Base-by-base conservation (phyloP, 1,140 invertebrate species). In the Scaptomyza hsui region DNA sequence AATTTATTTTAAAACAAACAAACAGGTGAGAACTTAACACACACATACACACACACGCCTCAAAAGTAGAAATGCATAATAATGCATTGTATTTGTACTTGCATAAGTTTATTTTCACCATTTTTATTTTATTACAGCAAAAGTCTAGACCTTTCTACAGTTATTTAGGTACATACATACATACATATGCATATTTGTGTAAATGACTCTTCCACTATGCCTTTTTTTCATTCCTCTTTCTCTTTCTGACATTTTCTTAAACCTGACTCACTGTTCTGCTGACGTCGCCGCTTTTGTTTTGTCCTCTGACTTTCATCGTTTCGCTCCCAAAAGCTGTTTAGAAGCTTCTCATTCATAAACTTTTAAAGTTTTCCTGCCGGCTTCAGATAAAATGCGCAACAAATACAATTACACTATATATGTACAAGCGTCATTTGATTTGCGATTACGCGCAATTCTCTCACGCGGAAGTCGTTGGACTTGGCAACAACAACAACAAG, bases 381-480 rank as follows among this genome's bases (percentile, higher is more conserved):
- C 53, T 68, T 12, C 29, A 82, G 60, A 82, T 77, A 78, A 78
- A 78, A 75, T n/a, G 44, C 56, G 45, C 21, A 47, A 51, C 45
- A 18, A 63, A 37, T 2, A 37, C 32, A 37, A n/a, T 4, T 4
- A 70, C 55, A 61, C 45, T 61, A 49, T 44, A 39, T 39, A 49
- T 44, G 32, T 39, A 56, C 26, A 73, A 29, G 29, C 7, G 18
- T 32, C n/a, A 41, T 76, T 76, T 71, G 52, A 64, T 45, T 56
- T 32, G 35, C 71, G 63, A 81, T 73, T 73, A 69, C 79, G 35
- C 52, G 70, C 60, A 44, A 67, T 74, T 60, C 35, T 81, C 19
- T 51, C 57, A 82, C 57, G 80, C 78, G 79, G 78, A 82, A 82
- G 75, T 83, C 71, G 61, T 71, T 59, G 64, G 37, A 82, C 78